Conservation (phyloP, 2,888 invertebrate genomes). For the Caenorhabditis uteleia region DNA sequence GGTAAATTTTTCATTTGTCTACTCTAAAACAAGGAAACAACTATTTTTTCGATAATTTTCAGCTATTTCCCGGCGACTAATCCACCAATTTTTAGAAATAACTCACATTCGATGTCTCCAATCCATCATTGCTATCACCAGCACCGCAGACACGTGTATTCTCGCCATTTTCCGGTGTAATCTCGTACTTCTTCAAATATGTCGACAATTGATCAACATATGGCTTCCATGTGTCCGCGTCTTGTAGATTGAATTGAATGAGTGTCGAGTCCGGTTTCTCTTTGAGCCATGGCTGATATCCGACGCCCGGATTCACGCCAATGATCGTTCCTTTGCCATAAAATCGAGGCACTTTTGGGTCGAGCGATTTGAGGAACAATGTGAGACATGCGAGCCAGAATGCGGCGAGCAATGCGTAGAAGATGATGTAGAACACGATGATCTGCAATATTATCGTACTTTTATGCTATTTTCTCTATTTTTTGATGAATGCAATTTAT, state of each 20-base stretch:
- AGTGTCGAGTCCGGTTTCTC: constrained; percentile 92
- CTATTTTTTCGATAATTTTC: background rate
- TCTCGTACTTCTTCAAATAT: constrained; percentile 62
- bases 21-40: too few relatives aligned
- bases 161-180: constrained; percentile 38
- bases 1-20: too few relatives aligned
- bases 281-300: constrained; percentile 94
- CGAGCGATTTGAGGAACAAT: constrained; percentile 90
- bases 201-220: constrained; percentile 56
- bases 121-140: constrained; percentile 43
- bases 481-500: too few relatives aligned
- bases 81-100: too few relatives aligned
- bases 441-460: constrained; percentile 89
- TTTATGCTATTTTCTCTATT: too few relatives aligned
- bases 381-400: constrained; percentile 94
- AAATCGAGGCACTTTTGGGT: constrained; percentile 86
- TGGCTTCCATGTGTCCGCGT: constrained; percentile 31
- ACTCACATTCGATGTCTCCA: constrained; percentile 28
- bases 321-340: constrained; percentile 85
- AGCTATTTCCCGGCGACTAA: background rate
- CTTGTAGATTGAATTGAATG: constrained; percentile 82
- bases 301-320: constrained; percentile 92
- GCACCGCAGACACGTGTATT: constrained; percentile 60
- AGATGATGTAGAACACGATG: constrained; percentile 91
- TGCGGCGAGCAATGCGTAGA: constrained; percentile 87